phyloP scores from a whole-genome alignment of 2,797 vertebrate genomes.

The Yasuhikotakia modesta region DNA sequence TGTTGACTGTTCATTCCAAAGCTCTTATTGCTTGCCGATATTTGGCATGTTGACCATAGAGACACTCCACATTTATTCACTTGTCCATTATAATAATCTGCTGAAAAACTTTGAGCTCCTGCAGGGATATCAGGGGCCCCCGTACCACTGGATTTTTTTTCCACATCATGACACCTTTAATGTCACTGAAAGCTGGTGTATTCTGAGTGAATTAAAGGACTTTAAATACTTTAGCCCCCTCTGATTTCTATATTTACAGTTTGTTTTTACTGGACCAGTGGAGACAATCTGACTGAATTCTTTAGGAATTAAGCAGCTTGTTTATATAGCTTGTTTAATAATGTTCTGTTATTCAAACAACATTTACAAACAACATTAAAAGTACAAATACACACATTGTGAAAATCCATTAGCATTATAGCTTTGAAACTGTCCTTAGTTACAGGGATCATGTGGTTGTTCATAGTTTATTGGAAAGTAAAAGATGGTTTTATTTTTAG shows the following conservation, averaged over 20 bases:
- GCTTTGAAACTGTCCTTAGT: slow-evolving; percentile 41
- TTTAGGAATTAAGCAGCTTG: not conserved
- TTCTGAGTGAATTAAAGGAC: slow-evolving; percentile 19
- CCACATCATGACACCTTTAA: not conserved
- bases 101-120: not conserved
- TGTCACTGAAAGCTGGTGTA: not conserved
- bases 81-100: not conserved
- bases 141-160: not conserved
- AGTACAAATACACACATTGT: not conserved
- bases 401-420: not conserved
- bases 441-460: slow-evolving; percentile 66
- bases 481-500: slow-evolving; percentile 63
- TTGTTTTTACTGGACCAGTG: not conserved
- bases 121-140: not conserved
- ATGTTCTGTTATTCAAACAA: not conserved
- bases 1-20: not conserved
- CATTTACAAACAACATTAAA: too few relatives aligned
- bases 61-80: not conserved
- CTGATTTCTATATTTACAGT: not conserved
- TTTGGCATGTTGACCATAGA: not conserved
- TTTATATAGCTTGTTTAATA: slow-evolving; percentile 22
- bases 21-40: not conserved
- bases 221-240: not conserved
- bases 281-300: not conserved
- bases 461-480: slow-evolving; percentile 72